Evolutionary conservation across 2,888 invertebrate genomes (phyloP), one percentile per base, ranked within the genome.

Genomic region (Scelioninae gen. 2): DNA sequence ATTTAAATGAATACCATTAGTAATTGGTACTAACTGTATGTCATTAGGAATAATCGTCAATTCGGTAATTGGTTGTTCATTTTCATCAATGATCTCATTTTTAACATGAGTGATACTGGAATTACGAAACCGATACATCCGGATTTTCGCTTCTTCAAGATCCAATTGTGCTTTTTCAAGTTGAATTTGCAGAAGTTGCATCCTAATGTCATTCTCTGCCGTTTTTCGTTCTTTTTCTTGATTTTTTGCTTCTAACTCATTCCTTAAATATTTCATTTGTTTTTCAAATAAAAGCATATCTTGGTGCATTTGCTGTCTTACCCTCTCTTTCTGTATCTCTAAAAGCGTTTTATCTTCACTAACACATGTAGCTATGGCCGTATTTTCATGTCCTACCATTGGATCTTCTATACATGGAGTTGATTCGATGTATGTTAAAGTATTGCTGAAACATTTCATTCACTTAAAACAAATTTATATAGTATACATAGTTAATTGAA

Each of bases 91-190:
- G 2, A 63, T 19, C 11, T 67, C 73, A 13, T 25, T 48, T 33
- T 73, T 73, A 2, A 73, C 41, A 35, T 57, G 61, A 18, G 60
- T 22, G 7, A 52, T 10, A 45, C 25, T 60, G 0, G 73, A 63
- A 19, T 68, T 57, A 0, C 68, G 63, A 64, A 28, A 58, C 22
- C 68, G 57, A 31, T 53, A 58, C 41, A 68, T 53, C 7, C 63
- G 48, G 1, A 68, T 64, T 46, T 68, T 74, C 0, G 53, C 43
- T 25, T 74, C 71, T 7, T 71, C 74, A 0, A 74, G 28, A 2
- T 74, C 67, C 3, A 74, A 25, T 10, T 68, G 74, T 1, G 74
- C 74, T 13, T 74, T 74, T 37, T 71, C 74, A 0, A 71, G n/a
- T 33, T 71, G 71, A 0, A 33, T 58, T 1, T 71, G 63, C 7